Evolutionary conservation across 2,888 invertebrate genomes (phyloP), one percentile per base, ranked within the genome.

Genomic region (Eurytoma californica): DNA sequence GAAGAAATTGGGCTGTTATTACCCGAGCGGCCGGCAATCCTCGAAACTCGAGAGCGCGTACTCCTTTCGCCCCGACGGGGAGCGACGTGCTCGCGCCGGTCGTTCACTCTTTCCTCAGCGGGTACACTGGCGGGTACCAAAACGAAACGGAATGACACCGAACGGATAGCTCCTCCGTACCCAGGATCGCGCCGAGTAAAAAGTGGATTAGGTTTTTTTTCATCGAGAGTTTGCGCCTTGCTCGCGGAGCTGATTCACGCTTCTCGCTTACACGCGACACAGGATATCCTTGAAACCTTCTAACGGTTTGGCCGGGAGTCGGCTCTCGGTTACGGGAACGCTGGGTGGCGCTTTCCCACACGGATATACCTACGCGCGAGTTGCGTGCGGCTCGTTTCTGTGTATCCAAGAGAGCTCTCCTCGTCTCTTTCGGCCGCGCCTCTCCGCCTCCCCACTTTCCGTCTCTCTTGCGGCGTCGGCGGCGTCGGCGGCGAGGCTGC

Each of bases 211-310:
- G 5, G 3, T 20, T 12, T 58, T 58, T 20, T 58, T 20, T 2
- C 30, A 9, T 28, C 13, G 16, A n/a, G n/a, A n/a, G 61, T 13
- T 30, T 28, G 16, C 61, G 16, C 16, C 24, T 24, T 24, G 28
- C 30, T 28, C 75, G 60, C n/a, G 67, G 85, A 86, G 85, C 86
- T 86, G 86, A 87, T 86, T 88, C 85, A 85, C 86, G 85, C 86
- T 85, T 86, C 84, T 88, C 84, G 83, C 83, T 86, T 86, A 84
- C 86, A 86, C 85, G 74, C 85, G 88, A 88, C 88, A 87, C 88
- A 87, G 87, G 89, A 89, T 89, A 89, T 88, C 88, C 88, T 88
- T 86, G 87, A 88, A 87, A 86, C 87, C 87, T 84, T 83, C 84
- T 88, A 88, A 89, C 88, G 87, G 88, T 86, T 84, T 83, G 83